Evolutionary conservation across 1,140 invertebrate genomes (phyloP).

Genomic region (Drosophila virilis): DNA sequence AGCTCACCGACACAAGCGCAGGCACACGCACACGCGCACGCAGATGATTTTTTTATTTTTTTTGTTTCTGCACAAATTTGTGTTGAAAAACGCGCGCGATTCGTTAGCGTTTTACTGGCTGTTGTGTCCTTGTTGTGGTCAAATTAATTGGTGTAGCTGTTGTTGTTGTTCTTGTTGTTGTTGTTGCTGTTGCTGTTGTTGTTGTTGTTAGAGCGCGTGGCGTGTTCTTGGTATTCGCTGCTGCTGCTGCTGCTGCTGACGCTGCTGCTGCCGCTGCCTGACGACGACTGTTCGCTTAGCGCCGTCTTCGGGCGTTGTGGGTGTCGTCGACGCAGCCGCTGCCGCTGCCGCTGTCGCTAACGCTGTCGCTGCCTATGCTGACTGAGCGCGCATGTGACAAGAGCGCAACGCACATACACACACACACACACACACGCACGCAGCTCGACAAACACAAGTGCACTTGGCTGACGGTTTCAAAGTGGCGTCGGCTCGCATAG

Average conservation of each 20-base stretch:
- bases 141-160: slow-evolving; percentile 7
- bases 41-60: slow-evolving; percentile 11
- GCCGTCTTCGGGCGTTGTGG: slow-evolving; percentile 50
- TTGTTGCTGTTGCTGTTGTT: slow-evolving; percentile 23
- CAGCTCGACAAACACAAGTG: slow-evolving; percentile 16
- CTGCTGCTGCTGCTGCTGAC: slow-evolving; percentile 57
- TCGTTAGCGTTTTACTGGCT: slow-evolving; percentile 14
- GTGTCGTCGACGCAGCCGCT: slow-evolving; percentile 41
- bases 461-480: slow-evolving; percentile 37
- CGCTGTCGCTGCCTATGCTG: slow-evolving; percentile 38
- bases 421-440: slow-evolving; percentile 12
- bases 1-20: slow-evolving; percentile 31
- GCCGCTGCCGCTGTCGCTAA: slow-evolving; percentile 21
- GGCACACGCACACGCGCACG: slow-evolving; percentile 11
- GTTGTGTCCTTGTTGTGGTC: slow-evolving; percentile 45
- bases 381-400: slow-evolving; percentile 60
- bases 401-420: slow-evolving; percentile 26
- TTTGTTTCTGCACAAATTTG: slow-evolving; percentile 22
- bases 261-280: slow-evolving; percentile 60
- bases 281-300: slow-evolving; percentile 56
- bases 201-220: slow-evolving; percentile 33
- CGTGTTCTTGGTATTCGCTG: slow-evolving; percentile 30
- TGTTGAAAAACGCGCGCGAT: slow-evolving; percentile 28
- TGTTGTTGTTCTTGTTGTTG: slow-evolving; percentile 3
- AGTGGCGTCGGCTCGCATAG: slow-evolving; percentile 44